Evolutionary conservation across 2,113 vertebrate species (phyloP).

Genomic region (Chaetodon auriga): DNA sequence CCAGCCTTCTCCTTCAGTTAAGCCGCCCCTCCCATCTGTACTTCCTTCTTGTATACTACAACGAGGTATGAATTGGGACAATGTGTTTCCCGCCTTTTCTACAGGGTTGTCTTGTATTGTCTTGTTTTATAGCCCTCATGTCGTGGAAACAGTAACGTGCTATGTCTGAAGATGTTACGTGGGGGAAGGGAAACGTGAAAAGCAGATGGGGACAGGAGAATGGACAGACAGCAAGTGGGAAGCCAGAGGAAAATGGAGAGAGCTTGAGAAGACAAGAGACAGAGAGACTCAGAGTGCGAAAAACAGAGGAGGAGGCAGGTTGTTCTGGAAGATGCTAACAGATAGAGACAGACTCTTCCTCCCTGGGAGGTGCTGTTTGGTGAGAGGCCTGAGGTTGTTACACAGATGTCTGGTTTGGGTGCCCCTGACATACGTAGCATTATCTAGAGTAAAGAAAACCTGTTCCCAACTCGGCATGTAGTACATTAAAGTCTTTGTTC

Average conservation of each 20-base stretch:
- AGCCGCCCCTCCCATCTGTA: slow-evolving; percentile 9
- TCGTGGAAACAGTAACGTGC: slow-evolving; percentile 7
- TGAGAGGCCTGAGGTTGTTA: slow-evolving; percentile 53
- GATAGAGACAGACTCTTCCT: slow-evolving; percentile 60
- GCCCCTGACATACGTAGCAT: slow-evolving; percentile 51
- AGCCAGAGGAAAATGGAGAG: slow-evolving; percentile 8
- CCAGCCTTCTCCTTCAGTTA: slow-evolving; percentile 6
- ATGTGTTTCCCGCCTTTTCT: slow-evolving; percentile 1
- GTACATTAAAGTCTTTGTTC: not conserved
- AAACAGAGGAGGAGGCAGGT: slow-evolving; percentile 11
- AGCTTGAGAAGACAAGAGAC: slow-evolving; percentile 16
- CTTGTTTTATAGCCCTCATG: slow-evolving; percentile 16
- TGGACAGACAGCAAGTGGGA: slow-evolving; percentile 1
- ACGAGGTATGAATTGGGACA: slow-evolving; percentile 1
- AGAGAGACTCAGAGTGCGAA: slow-evolving; percentile 12
- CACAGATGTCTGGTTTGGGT: slow-evolving; percentile 42
- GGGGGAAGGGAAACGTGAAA: not conserved
- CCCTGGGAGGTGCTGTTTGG: slow-evolving; percentile 18
- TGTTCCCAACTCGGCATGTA: slow-evolving; percentile 9
- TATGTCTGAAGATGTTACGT: not conserved
- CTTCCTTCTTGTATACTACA: not conserved
- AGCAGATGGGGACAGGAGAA: not conserved
- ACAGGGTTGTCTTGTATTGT: slow-evolving; percentile 28
- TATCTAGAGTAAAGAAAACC: slow-evolving; percentile 41
- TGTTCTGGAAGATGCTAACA: slow-evolving; percentile 49